phyloP scores from a whole-genome alignment of 2,797 vertebrate species.

The Tympanoctomys barrerae region DNA sequence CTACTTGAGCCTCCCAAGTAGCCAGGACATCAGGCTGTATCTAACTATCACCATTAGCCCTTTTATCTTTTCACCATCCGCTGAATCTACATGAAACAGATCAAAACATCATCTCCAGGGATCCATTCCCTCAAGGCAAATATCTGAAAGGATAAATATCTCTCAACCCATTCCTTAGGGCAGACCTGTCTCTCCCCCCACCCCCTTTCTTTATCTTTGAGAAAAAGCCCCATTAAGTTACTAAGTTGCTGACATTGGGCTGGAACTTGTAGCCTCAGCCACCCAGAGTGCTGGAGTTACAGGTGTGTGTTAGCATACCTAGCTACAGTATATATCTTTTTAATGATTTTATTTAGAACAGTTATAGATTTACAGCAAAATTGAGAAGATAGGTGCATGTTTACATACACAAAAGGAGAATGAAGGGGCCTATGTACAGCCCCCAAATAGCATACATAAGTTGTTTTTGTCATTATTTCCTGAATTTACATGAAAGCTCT shows the following conservation, averaged over 20 bases:
- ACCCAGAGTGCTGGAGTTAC: neutral
- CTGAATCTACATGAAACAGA: conserved; percentile 93
- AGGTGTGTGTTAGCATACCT: neutral
- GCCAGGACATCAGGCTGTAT: neutral
- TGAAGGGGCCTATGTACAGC: neutral
- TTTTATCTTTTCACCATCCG: conserved; percentile 92
- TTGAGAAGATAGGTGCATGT: neutral
- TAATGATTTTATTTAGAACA: neutral
- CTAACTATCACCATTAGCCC: neutral
- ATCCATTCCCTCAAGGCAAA: neutral
- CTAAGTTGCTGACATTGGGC: neutral
- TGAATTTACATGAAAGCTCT: conserved; percentile 37
- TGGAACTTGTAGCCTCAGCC: neutral
- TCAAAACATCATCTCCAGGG: conserved; percentile 43
- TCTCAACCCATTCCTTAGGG: neutral
- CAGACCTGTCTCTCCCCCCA: neutral
- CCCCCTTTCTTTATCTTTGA: neutral
- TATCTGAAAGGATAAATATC: conserved; percentile 6
- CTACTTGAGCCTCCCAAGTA: neutral
- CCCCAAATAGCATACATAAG: neutral
- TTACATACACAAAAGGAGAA: neutral
- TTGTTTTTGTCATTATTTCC: conserved; percentile 25
- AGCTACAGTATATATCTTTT: neutral
- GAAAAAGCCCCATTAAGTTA: neutral
- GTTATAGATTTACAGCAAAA: neutral